Evolutionary conservation across 1,140 invertebrate species (phyloP).

Genomic region (Orius laevigatus): DNA sequence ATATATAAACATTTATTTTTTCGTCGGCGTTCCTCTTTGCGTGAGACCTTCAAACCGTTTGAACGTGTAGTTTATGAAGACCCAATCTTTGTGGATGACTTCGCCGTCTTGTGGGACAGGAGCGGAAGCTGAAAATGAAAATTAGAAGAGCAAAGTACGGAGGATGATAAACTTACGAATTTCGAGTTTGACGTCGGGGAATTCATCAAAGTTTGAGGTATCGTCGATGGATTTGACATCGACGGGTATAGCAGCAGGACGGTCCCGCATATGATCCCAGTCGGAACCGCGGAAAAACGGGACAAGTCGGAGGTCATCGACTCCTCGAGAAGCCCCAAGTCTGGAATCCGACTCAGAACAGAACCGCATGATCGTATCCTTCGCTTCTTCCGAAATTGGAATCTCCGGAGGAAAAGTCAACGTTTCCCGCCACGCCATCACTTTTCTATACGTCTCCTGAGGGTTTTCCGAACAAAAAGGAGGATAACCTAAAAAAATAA

Average conservation of each 20-base stretch:
- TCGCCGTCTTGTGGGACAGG: slow-evolving; percentile 67
- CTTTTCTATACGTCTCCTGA: slow-evolving; percentile 98
- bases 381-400: slow-evolving; percentile 88
- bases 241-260: slow-evolving; percentile 92
- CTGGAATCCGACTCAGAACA: slow-evolving; percentile 85
- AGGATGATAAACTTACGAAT: slow-evolving; percentile 62
- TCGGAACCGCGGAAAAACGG: slow-evolving; percentile 85
- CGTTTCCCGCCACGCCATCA: slow-evolving; percentile 98
- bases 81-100: slow-evolving; percentile 90
- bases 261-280: slow-evolving; percentile 90
- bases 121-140: slow-evolving; percentile 51
- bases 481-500: slow-evolving; percentile 61
- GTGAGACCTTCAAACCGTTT: slow-evolving; percentile 95
- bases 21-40: slow-evolving; percentile 60
- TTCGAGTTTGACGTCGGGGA: slow-evolving; percentile 96
- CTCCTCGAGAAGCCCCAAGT: slow-evolving; percentile 74
- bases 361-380: slow-evolving; percentile 74
- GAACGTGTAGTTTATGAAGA: slow-evolving; percentile 99
- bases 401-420: slow-evolving; percentile 96
- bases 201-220: slow-evolving; percentile 99
- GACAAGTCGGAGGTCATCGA: slow-evolving; percentile 27
- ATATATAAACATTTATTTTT: slow-evolving; percentile 51
- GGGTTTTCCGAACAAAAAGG: slow-evolving; percentile 99
- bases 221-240: slow-evolving; percentile 89
- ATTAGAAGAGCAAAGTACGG: slow-evolving; percentile 8